These are phyloP conservation scores for Euplexia lucipara DNA, from an alignment of 2,888 invertebrate genomes.

Conservation along the genomic window DNA sequence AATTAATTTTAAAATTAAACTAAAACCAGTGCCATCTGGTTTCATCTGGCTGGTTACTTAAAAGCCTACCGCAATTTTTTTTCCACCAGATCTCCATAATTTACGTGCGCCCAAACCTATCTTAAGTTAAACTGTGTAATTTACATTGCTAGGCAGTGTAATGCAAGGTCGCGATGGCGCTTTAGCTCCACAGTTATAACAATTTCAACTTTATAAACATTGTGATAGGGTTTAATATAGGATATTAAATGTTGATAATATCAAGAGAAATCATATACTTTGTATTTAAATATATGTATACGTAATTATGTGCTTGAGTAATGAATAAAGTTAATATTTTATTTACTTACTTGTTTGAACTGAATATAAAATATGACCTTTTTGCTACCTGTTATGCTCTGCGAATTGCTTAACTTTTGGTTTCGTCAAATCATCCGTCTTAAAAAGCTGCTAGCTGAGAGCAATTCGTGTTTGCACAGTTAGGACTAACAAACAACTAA, in stretches of 20 bases:
- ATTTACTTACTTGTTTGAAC: conserved; percentile 4
- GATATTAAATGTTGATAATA: background rate
- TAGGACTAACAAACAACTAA: too few species aligned
- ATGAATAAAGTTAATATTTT: too few species aligned
- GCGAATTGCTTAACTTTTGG: background rate
- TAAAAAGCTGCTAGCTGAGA: conserved; percentile 18
- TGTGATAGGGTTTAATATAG: background rate
- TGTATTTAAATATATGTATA: too few species aligned
- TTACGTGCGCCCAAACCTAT: conserved; percentile 52
- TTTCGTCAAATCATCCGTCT: conserved; percentile 3
- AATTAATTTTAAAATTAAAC: too few species aligned
- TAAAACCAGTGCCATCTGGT: conserved; percentile 1
- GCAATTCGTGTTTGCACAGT: background rate
- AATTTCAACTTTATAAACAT: conserved; percentile 29
- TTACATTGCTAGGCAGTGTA: conserved; percentile 52
- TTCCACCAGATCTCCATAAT: conserved; percentile 19
- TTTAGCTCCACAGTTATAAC: background rate
- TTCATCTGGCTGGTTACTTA: conserved; percentile 15
- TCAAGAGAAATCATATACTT: conserved; percentile 56
- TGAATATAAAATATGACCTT: conserved; percentile 1
- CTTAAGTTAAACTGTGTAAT: conserved; percentile 54
- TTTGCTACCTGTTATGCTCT: background rate
- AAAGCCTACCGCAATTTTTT: conserved; percentile 29
- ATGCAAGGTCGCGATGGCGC: conserved; percentile 51
- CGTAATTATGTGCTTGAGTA: conserved; percentile 39